These are phyloP conservation scores for Zoanthus solanderi DNA, from an alignment of 92 coral and sea anemone species.

Conservation along the genomic window DNA sequence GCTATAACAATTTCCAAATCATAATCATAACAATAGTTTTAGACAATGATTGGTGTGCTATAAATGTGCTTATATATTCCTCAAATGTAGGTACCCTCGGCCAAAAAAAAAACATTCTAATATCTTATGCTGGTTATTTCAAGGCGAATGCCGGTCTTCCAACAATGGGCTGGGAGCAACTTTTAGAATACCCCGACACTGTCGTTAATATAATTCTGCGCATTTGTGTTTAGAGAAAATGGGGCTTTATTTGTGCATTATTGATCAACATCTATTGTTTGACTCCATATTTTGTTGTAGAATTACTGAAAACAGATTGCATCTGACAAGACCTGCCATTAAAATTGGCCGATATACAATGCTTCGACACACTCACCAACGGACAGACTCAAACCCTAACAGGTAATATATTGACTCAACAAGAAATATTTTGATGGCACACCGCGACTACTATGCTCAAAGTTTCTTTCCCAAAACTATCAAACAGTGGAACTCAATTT, in stretches of 20 bases:
- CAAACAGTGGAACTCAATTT: no score
- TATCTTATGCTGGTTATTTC: no score
- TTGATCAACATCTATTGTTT: not conserved
- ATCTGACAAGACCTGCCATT: conserved; percentile 85
- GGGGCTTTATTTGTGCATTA: no score
- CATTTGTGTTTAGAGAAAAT: no score
- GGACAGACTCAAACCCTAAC: conserved; percentile 65
- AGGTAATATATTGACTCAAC: conserved; percentile 47
- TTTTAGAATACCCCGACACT: no score
- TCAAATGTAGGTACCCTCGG: no score
- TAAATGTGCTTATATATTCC: not conserved
- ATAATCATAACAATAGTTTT: not conserved
- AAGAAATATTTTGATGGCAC: not conserved
- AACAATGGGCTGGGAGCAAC: no score
- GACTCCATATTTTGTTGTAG: conserved; percentile 34
- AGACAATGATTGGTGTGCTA: not conserved
- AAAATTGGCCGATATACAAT: conserved; percentile 91
- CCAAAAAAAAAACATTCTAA: no score
- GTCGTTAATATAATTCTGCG: no score
- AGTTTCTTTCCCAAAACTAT: no score
- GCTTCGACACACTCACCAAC: conserved; percentile 66
- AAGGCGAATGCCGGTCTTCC: no score
- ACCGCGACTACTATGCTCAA: no score
- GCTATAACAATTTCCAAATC: not conserved
- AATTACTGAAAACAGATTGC: conserved; percentile 59